Base-by-base conservation (phyloP, 2,113 vertebrate species). In the Formicarius rufipectus region DNA sequence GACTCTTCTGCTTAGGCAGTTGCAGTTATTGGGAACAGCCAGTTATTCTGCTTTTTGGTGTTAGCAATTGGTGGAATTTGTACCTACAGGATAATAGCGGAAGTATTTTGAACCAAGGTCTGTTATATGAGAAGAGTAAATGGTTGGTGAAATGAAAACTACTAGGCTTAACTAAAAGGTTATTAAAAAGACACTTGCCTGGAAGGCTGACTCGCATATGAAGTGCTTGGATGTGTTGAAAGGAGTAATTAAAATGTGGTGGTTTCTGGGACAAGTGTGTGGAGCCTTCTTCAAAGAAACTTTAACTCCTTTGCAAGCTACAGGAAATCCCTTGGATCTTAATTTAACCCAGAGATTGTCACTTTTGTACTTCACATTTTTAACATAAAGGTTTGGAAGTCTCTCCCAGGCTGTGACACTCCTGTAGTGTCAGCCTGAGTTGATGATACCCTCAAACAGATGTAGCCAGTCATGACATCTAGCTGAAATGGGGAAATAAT, bases 131-230 rank as follows among this genome's bases (percentile, higher is more conserved):
- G 68, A 68, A 68, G 58, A 90, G 80, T 68, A 92, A 95, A 95
- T 90, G 93, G 52, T 35, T 95, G 93, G 80, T 96, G 91, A 95
- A 95, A 96, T 96, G 74, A 84, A 87, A 95, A 84, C 64, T 84
- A 59, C 79, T 59, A 86, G 79, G 91, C 83, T 93, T 86, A 90
- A 92, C 75, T 56, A 93, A 92, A 92, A 91, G 66, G 52, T 92
- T 95, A 64, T 95, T 93, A 95, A 82, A 89, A 93, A 86, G 79
- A 77, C 35, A 90, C 83, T 92, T 93, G 59, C 73, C 63, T 78
- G 83, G 63, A 81, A 95, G 86, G 76, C 39, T 92, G 83, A 42
- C 79, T 92, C 53, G 71, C 82, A 74, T 92, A 64, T 85, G 39
- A 88, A 95, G 33, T 85, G 75, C 82, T 86, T 66, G 80, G 52